A percentile compares a stretch with the other conserved stretches of the same genome.
Conservation (phyloP, 2,888 invertebrate genomes). For the Nasonovia ribisnigri region DNA sequence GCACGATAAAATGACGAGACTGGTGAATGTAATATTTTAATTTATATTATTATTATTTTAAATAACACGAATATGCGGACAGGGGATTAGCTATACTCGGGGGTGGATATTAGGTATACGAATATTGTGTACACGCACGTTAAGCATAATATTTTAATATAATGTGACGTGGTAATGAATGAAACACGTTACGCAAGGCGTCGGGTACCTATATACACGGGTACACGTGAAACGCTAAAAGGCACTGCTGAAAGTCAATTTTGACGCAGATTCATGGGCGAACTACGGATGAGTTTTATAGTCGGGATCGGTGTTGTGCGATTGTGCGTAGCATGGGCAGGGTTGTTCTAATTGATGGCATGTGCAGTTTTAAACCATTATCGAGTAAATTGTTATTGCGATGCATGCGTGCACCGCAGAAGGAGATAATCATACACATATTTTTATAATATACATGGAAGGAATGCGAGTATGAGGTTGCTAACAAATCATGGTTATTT, state of each 20-base stretch:
- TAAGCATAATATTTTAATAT: background rate
- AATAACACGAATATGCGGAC: background rate
- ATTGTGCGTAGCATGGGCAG: background rate
- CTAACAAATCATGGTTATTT: slow-evolving; percentile 59
- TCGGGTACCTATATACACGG: background rate
- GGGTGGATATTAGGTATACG: background rate
- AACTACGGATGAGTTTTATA: background rate
- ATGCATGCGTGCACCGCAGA: background rate
- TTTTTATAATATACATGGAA: background rate
- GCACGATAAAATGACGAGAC: background rate
- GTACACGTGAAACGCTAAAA: background rate
- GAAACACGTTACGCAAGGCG: background rate
- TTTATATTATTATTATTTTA: background rate
- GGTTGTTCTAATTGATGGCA: slow-evolving; percentile 48
- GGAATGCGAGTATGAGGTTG: background rate
- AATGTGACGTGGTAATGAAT: background rate
- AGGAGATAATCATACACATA: background rate
- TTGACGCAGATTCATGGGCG: too few relatives aligned
- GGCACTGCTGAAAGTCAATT: background rate
- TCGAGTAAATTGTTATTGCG: slow-evolving; percentile 36
- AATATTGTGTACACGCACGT: background rate
- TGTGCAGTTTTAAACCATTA: slow-evolving; percentile 39
- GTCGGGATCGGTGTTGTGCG: background rate
- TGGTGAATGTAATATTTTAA: background rate
- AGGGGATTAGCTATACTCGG: background rate